Base-by-base conservation (phyloP, 2,797 vertebrate genomes). In the Cirrhinus mrigala region DNA sequence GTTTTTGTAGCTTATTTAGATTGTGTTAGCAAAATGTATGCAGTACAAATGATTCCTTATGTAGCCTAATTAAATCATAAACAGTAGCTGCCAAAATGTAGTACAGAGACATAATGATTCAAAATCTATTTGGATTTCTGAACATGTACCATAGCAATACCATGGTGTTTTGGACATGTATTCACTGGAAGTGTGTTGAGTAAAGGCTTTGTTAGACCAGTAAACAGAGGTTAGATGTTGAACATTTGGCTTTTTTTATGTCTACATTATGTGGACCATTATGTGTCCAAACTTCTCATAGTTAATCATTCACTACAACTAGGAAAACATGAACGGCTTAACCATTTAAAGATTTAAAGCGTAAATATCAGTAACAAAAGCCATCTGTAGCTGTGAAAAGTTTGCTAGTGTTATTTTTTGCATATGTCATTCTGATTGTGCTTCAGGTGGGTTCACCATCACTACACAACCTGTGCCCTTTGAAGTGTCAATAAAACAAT, bases 271-370 rank as follows among this genome's bases (percentile, higher is more conserved):
- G 52, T 58, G 12, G 1, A 81, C 16, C n/a, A 18, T 15, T 37
- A 40, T 8, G 52, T 33, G 54, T 16, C 33, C 15, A 60, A 79
- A 71, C 68, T n/a, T 10, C 9, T 15, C 5, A 11, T 18, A 29
- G 84, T 75, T 75, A 81, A 68, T 85, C 22, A 56, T 85, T 81
- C n/a, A 54, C 78, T 9, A 46, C 14, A 58, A 44, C 48, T 77
- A 50, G 48, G 27, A 20, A 73, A 46, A 60, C 44, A 6, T 48
- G 6, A 54, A 68, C 4, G 0, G 64, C 18, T 69, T 62, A 79
- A 79, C 76, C 20, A 79, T 79, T 85, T 1, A 14, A 24, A n/a
- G 20, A 79, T 24, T 18, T n/a, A 79, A 71, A 3, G 20, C 0
- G 3, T 79, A 24, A 64, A 54, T 68, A 20, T 15, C 12, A n/a